A percentile compares a stretch with the other conserved stretches of the same genome.
These are phyloP conservation scores for Drosophila acutilabella DNA, from an alignment of 2,888 invertebrate genomes.

Conservation along the genomic window DNA sequence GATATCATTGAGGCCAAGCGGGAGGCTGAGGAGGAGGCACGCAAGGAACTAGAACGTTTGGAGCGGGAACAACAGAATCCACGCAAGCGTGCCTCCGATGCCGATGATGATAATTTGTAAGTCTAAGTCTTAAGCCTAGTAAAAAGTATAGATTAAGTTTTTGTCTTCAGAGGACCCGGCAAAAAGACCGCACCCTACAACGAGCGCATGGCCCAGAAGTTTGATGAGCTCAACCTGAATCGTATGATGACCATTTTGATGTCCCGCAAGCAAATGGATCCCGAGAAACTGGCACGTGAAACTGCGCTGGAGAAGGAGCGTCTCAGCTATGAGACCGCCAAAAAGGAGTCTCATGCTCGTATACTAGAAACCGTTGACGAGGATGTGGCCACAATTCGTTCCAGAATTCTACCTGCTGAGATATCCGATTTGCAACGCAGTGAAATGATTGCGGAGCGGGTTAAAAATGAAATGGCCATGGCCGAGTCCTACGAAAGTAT, in stretches of 20 bases:
- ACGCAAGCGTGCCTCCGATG: slow-evolving; percentile 69
- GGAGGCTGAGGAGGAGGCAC: slow-evolving; percentile 85
- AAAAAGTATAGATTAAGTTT: too few relatives aligned
- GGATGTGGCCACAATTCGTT: slow-evolving; percentile 81
- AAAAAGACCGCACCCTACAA: slow-evolving; percentile 55
- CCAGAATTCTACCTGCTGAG: slow-evolving; percentile 85
- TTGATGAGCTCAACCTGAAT: slow-evolving; percentile 88
- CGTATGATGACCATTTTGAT: slow-evolving; percentile 86
- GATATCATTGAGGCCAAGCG: slow-evolving; percentile 83
- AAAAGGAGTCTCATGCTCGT: slow-evolving; percentile 77
- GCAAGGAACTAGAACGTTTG: slow-evolving; percentile 86
- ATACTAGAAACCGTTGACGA: slow-evolving; percentile 74
- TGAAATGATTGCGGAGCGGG: slow-evolving; percentile 78
- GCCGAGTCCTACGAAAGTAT: slow-evolving; percentile 64
- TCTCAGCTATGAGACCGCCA: slow-evolving; percentile 85
- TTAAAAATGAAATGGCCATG: slow-evolving; percentile 60
- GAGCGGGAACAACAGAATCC: slow-evolving; percentile 70
- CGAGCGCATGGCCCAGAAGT: slow-evolving; percentile 84
- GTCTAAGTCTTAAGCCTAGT: slow-evolving; percentile 2
- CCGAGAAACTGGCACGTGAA: slow-evolving; percentile 86
- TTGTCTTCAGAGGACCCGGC: not conserved
- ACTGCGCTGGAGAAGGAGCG: slow-evolving; percentile 89
- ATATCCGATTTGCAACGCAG: slow-evolving; percentile 83
- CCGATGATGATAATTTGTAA: slow-evolving; percentile 42
- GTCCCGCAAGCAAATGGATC: slow-evolving; percentile 84